phyloP scores from a whole-genome alignment of 2,113 vertebrate genomes.

The Tetrao urogallus region DNA sequence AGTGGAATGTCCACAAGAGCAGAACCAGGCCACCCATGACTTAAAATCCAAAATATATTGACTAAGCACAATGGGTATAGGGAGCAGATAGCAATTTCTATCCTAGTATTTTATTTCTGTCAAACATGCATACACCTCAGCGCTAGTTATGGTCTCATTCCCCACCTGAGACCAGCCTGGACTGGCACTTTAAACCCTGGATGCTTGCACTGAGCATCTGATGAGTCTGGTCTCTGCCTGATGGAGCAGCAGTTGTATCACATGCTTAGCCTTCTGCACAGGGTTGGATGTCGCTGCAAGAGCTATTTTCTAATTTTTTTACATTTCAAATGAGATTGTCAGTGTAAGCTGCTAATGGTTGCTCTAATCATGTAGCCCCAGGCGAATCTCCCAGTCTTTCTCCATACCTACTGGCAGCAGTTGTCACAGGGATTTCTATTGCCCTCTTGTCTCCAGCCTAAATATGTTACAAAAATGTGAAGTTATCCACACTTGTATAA shows the following conservation, averaged over 20 bases:
- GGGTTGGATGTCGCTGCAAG: background rate
- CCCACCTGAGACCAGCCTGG: background rate
- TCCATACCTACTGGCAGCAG: background rate
- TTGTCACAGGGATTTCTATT: background rate
- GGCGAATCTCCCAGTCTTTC: background rate
- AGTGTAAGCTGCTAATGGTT: background rate
- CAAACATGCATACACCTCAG: background rate
- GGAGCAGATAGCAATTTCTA: background rate
- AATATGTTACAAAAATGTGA: background rate
- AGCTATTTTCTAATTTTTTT: background rate
- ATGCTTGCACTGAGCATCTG: background rate
- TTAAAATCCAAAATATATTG: background rate
- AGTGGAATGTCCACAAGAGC: background rate
- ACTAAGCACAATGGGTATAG: accelerated
- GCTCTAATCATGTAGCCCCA: background rate
- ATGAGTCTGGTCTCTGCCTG: background rate
- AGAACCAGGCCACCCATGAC: background rate
- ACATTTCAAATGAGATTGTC: background rate
- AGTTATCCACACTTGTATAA: background rate
- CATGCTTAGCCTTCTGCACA: background rate
- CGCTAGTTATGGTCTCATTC: background rate
- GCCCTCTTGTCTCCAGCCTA: background rate
- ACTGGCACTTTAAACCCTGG: background rate
- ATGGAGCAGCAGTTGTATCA: background rate
- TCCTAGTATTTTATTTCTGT: background rate